phyloP scores from a whole-genome alignment of 1,140 invertebrate species.

The Hestina assimilis region DNA sequence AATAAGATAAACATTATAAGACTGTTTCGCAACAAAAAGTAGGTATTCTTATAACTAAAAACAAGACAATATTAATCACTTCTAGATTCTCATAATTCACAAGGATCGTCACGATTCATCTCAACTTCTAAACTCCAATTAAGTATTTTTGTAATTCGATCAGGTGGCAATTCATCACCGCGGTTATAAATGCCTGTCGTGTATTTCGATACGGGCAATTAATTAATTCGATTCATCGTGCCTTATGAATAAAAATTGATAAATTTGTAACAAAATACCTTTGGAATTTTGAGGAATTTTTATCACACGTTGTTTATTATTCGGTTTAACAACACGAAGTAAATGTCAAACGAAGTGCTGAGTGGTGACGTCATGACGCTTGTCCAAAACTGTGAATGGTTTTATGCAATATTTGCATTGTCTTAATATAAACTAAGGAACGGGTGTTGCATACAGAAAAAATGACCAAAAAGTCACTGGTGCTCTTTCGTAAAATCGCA shows the following conservation, averaged over 20 bases:
- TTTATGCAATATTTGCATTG: constrained; percentile 23
- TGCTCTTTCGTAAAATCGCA: no score
- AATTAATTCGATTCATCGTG: constrained; percentile 30
- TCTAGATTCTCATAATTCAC: background rate
- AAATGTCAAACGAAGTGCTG: constrained; percentile 33
- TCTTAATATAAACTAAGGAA: no score
- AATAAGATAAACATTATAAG: no score
- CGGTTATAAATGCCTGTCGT: constrained; percentile 28
- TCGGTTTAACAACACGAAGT: constrained; percentile 26
- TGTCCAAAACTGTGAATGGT: constrained; percentile 12
- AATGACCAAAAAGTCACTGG: no score
- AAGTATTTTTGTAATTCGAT: constrained; percentile 18
- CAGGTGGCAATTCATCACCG: constrained; percentile 21
- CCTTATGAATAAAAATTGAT: constrained; percentile 33
- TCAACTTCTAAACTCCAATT: background rate
- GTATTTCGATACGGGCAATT: constrained; percentile 27
- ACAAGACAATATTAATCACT: no score
- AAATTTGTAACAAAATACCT: constrained; percentile 35
- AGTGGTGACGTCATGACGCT: constrained; percentile 30
- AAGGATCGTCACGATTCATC: background rate
- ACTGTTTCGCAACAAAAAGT: no score
- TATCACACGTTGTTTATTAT: constrained; percentile 36
- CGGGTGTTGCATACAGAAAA: no score
- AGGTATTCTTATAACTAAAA: no score
- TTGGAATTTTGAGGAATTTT: constrained; percentile 34